phyloP scores from a whole-genome alignment of 1,140 invertebrate genomes.

The Hyles euphorbiae region DNA sequence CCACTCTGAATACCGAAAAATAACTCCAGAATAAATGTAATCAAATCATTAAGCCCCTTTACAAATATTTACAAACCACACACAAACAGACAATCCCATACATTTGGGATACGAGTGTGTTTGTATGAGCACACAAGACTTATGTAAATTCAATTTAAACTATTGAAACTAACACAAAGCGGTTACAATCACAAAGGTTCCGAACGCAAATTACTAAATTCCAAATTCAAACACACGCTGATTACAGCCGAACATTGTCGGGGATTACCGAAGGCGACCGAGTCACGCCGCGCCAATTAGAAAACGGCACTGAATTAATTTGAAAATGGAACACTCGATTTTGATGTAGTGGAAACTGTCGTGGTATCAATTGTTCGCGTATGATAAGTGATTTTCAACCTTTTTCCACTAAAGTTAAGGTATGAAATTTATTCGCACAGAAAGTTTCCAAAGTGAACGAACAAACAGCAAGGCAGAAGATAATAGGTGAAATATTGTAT shows the following conservation, averaged over 20 bases:
- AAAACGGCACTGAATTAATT: constrained; percentile 67
- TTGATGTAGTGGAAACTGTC: constrained; percentile 62
- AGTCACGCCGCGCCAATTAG: constrained; percentile 70
- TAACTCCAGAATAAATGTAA: no score
- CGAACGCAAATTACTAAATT: constrained; percentile 47
- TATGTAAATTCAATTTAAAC: background rate
- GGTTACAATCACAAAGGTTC: constrained; percentile 28
- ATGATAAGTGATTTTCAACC: background rate
- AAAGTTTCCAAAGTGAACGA: background rate
- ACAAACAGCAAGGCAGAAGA: constrained; percentile 21
- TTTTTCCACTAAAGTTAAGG: background rate
- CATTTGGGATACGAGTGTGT: no score
- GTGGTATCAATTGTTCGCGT: constrained; percentile 40
- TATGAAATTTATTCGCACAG: background rate
- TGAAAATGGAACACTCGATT: constrained; percentile 68
- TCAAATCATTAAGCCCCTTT: no score
- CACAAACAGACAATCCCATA: no score
- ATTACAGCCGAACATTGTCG: constrained; percentile 48
- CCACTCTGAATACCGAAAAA: no score
- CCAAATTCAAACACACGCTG: constrained; percentile 49
- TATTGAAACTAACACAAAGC: constrained; percentile 12
- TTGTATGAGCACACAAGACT: no score
- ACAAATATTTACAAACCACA: no score
- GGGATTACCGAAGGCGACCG: constrained; percentile 20
- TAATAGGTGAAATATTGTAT: constrained; percentile 38